Conservation (phyloP, 2,888 invertebrate species). For the Sycophila texana region DNA sequence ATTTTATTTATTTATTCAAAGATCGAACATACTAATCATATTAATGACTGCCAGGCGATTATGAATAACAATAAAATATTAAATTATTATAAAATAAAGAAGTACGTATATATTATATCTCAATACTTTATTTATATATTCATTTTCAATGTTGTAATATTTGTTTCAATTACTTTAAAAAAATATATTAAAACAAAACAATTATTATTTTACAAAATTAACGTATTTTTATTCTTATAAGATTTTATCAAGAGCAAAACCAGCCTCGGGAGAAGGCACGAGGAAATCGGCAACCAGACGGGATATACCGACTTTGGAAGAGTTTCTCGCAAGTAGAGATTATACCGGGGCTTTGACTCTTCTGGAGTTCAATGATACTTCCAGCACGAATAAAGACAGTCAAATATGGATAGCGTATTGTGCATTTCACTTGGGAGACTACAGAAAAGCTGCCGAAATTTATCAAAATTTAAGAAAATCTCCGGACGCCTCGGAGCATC, state of each 20-base stretch:
- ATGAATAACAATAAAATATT: too few relatives aligned
- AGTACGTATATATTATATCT: too few relatives aligned
- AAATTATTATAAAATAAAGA: too few relatives aligned
- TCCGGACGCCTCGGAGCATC: constrained; percentile 66
- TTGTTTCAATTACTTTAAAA: too few relatives aligned
- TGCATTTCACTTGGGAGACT: constrained; percentile 96
- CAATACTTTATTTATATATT: too few relatives aligned
- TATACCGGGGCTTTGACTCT: constrained; percentile 96
- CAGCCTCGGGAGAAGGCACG: constrained; percentile 80
- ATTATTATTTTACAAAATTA: neutral
- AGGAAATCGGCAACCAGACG: constrained; percentile 72
- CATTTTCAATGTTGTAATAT: too few relatives aligned
- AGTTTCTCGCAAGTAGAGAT: constrained; percentile 92
- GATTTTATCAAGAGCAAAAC: constrained; percentile 90
- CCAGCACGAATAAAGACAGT: constrained; percentile 66
- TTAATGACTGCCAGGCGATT: too few relatives aligned
- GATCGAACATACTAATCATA: too few relatives aligned
- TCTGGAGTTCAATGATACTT: constrained; percentile 83
- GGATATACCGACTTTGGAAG: constrained; percentile 88
- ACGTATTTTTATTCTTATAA: constrained; percentile 66
- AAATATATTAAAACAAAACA: too few relatives aligned
- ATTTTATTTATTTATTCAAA: too few relatives aligned
- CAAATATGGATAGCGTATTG: constrained; percentile 96
- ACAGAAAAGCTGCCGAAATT: constrained; percentile 80
- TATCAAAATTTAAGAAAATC: constrained; percentile 79